Evolutionary conservation across 2,113 vertebrate genomes (phyloP).

Genomic region (Pelobates fuscus): DNA sequence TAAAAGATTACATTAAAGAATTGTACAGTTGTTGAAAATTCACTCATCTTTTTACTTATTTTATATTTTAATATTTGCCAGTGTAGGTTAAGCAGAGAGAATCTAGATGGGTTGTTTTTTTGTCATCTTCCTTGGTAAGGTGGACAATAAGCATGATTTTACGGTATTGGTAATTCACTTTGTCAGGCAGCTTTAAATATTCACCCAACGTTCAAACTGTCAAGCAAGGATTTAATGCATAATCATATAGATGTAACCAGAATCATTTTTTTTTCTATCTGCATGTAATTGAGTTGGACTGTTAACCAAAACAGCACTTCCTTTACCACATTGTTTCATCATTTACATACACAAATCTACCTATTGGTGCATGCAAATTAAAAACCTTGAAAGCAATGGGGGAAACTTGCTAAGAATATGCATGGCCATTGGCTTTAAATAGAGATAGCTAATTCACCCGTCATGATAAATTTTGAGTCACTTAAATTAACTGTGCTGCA

Average conservation of each 20-base stretch:
- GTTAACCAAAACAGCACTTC: conserved; percentile 14
- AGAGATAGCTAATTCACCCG: neutral
- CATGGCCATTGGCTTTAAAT: neutral
- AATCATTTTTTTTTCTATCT: conserved; percentile 26
- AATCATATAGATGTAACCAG: conserved; percentile 26
- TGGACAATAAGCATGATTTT: neutral
- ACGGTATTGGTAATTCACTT: conserved; percentile 22
- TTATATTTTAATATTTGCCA: too few relatives aligned
- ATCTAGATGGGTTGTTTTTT: too few relatives aligned
- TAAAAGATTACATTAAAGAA: too few relatives aligned
- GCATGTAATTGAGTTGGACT: conserved; percentile 23
- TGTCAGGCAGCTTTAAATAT: conserved; percentile 38
- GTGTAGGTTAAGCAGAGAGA: too few relatives aligned
- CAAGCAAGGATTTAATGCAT: conserved; percentile 26
- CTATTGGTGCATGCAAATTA: neutral
- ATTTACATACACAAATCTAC: neutral
- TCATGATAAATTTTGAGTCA: neutral
- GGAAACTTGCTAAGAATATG: neutral
- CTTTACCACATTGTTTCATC: neutral
- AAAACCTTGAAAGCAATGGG: neutral
- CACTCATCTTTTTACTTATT: too few relatives aligned
- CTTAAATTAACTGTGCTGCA: neutral
- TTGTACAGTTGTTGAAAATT: too few relatives aligned
- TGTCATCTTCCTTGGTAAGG: neutral
- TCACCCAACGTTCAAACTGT: conserved; percentile 24